These are phyloP conservation scores for Eulithis prunata DNA, from an alignment of 2,888 invertebrate species.

Conservation along the genomic window DNA sequence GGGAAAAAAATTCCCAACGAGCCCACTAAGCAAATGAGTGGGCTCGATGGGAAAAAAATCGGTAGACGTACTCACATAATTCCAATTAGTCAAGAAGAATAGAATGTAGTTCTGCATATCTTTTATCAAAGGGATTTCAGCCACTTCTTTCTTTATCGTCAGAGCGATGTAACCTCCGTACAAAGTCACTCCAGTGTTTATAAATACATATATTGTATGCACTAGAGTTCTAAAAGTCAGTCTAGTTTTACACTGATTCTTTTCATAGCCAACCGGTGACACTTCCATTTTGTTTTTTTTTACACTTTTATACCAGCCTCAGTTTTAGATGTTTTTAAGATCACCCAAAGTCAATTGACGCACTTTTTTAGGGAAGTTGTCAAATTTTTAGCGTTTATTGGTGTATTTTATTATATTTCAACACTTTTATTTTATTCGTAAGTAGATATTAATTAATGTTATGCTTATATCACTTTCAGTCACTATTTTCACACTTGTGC, in stretches of 20 bases:
- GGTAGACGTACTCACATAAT: conserved; percentile 48
- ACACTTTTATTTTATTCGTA: too few relatives aligned
- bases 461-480: too few relatives aligned
- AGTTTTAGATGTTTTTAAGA: too few relatives aligned
- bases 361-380: too few relatives aligned
- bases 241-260: conserved; percentile 7
- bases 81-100: conserved; percentile 62
- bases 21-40: too few relatives aligned
- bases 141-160: conserved; percentile 35
- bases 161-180: conserved; percentile 34
- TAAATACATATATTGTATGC: conserved; percentile 26
- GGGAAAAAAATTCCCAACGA: too few relatives aligned
- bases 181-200: conserved; percentile 27
- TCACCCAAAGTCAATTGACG: too few relatives aligned
- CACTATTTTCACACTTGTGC: too few relatives aligned
- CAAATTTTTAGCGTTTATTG: too few relatives aligned
- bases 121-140: conserved; percentile 40
- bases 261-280: conserved; percentile 20
- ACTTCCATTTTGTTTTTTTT: conserved; percentile 44
- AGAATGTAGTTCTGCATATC: conserved; percentile 49
- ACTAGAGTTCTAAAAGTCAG: conserved; percentile 32
- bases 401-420: too few relatives aligned
- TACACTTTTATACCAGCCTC: neutral
- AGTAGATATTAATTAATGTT: too few relatives aligned
- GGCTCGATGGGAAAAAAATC: too few relatives aligned